Base-by-base conservation (phyloP, 2,113 vertebrate genomes). In the Petroica traversi region DNA sequence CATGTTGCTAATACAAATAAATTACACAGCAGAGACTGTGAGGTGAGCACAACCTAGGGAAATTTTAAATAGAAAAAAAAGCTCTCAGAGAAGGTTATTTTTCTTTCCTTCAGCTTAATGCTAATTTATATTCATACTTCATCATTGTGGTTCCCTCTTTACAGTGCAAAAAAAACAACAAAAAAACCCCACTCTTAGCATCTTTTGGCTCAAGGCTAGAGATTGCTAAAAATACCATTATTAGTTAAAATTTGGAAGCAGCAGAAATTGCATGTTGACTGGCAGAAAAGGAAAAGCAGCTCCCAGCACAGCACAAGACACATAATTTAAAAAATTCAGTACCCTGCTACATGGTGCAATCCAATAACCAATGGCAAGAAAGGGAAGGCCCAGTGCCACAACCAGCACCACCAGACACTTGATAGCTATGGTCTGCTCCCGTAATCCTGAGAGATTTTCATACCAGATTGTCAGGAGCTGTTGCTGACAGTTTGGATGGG, bases 391-490 rank as follows among this genome's bases (percentile, higher is more conserved):
- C 95, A 99, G 41, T 38, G 98, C 98, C 92, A 99, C 98, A 11
- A 98, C 98, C 97, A 99, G 96, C 91, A 99, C 99, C 49, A 99
- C 99, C 91, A 99, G 97, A 97, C 98, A 99, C 98, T 99, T 99
- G 96, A 99, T 98, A 22, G 98, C 98, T 43, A 98, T 97, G 77
- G 98, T 93, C 98, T 99, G 99, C 95, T 99, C 98, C 94, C 98
- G 97, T 67, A 99, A 96, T 96, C 98, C 98, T 17, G 98, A 98
- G 93, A 99, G 98, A 61, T 99, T 99, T 97, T 99, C 99, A 59
- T 99, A 99, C 99, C 99, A 99, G 97, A 99, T 99, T 10, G 98
- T 98, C 97, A 99, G 93, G 26, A 99, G 97, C 96, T 99, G 99
- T 68, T 99, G 99, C 97, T 99, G 99, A 96, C 99, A 99, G 97